Evolutionary conservation across 1,140 invertebrate genomes (phyloP), one percentile per base, ranked within the genome.

Genomic region (Aphaenogaster ashmeadi): DNA sequence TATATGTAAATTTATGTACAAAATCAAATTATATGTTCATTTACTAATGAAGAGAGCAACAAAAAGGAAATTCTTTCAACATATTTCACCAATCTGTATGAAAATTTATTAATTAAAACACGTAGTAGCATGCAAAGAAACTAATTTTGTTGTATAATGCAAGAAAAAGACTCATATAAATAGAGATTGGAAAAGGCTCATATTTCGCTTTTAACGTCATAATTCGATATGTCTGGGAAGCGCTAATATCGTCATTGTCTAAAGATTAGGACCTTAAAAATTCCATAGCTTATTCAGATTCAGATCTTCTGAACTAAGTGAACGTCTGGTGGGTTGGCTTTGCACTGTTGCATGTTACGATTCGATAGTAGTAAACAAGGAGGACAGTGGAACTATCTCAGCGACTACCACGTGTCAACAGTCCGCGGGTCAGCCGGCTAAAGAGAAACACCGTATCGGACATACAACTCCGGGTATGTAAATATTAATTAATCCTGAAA

Each of bases 311-410:
- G 88, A 93, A 94, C 92, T 95, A 94, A 95, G 89, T 94, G 88
- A 93, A 94, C 94, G 89, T 94, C 91, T 95, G 93, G 93, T 95
- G 94, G 94, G 92, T 94, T 95, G 95, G 95, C 94, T 95, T 95
- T 95, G 95, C 95, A 95, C 91, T 95, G 95, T 95, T 95, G 95
- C 95, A 95, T 95, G 95, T 94, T 95, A 94, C 94, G 91, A 95
- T 95, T 94, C 94, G 93, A 93, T 95, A 95, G 94, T 95, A 95
- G 94, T 95, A 94, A 95, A 93, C 94, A 93, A 88, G 93, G 95
- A 94, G 93, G 94, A 95, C 69, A 92, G 90, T 91, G 94, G 93
- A 89, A 93, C 84, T 91, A 94, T 93, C 91, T 69, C 92, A 69
- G 77, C 91, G 77, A 88, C 92, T 64, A 90, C 91, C 84, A 81